A percentile compares a stretch with the other conserved stretches of the same genome.
These are phyloP conservation scores for Tetheella fluctuosa DNA, from an alignment of 2,888 invertebrate species.

Conservation along the genomic window DNA sequence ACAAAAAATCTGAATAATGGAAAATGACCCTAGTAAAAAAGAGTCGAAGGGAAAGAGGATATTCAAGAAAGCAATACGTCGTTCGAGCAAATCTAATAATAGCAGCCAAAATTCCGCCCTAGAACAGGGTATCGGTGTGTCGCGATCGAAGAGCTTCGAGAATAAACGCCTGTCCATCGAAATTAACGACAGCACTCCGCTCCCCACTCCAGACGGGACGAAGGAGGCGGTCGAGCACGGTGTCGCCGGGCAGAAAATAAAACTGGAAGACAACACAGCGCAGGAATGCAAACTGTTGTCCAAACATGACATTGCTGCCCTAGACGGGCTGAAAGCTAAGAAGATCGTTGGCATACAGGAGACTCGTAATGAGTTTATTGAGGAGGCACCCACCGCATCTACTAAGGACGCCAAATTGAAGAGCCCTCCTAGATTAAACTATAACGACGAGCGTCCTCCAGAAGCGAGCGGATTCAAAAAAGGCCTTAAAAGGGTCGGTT, in stretches of 20 bases:
- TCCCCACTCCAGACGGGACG: constrained; percentile 62
- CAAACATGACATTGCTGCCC: constrained; percentile 14
- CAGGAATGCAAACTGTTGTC: constrained; percentile 15
- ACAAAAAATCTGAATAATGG: constrained; percentile 70
- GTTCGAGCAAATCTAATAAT: constrained; percentile 69
- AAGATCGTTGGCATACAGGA: constrained; percentile 64
- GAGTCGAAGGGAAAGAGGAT: constrained; percentile 78
- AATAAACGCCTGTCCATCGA: constrained; percentile 55
- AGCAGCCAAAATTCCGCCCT: constrained; percentile 57
- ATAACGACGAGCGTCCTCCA: constrained; percentile 36
- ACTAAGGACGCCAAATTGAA: constrained; percentile 32
- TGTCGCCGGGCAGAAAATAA: constrained; percentile 35
- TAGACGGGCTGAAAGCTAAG: constrained; percentile 39
- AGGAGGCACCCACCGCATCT: constrained; percentile 39
- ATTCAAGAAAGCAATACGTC: constrained; percentile 72
- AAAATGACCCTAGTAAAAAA: constrained; percentile 80
- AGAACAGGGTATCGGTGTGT: constrained; percentile 53
- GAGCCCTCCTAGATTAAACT: constrained; percentile 29
- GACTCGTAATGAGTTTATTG: constrained; percentile 51
- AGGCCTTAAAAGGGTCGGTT: constrained; percentile 71
- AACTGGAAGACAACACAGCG: constrained; percentile 39
- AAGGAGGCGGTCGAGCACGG: constrained; percentile 45
- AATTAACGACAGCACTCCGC: constrained; percentile 58
- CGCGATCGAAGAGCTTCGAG: constrained; percentile 69
- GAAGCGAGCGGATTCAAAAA: constrained; percentile 54